A percentile compares a stretch with the other conserved stretches of the same genome.
Conservation (phyloP, 2,113 vertebrate species). For the Petrocephalus microphthalmus region DNA sequence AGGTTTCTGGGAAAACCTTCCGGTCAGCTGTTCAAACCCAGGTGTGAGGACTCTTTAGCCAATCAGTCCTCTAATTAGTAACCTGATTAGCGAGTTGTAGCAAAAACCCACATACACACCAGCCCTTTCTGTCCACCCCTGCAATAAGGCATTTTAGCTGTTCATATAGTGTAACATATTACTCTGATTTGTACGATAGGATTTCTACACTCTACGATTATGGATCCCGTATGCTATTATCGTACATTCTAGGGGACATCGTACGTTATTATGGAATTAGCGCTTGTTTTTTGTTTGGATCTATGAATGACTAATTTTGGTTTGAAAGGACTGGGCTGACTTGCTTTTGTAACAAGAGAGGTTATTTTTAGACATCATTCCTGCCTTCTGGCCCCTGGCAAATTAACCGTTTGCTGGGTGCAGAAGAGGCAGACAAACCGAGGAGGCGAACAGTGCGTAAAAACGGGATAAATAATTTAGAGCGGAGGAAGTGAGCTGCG, state of each 20-base stretch:
- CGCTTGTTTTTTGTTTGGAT: background rate
- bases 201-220: background rate
- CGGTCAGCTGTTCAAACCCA: too few species aligned
- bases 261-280: background rate
- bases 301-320: conserved; percentile 11
- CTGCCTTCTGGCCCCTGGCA: conserved; percentile 19
- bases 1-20: too few species aligned
- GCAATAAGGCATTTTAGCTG: background rate
- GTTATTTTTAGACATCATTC: conserved; percentile 32
- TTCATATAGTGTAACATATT: background rate
- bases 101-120: too few species aligned
- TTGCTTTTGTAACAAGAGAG: conserved; percentile 43
- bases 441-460: conserved; percentile 37
- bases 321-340: conserved; percentile 14
- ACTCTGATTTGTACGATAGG: background rate
- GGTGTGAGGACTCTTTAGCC: too few species aligned
- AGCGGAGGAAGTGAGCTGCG: background rate
- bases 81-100: too few species aligned
- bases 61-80: too few species aligned
- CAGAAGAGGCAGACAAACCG: conserved; percentile 27
- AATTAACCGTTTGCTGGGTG: conserved; percentile 37
- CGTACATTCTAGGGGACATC: too few species aligned
- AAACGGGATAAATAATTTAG: conserved; percentile 54
- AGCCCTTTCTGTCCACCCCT: too few species aligned
- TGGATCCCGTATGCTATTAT: background rate